phyloP scores from a whole-genome alignment of 2,797 vertebrate genomes.

The Hippocampus kuda region DNA sequence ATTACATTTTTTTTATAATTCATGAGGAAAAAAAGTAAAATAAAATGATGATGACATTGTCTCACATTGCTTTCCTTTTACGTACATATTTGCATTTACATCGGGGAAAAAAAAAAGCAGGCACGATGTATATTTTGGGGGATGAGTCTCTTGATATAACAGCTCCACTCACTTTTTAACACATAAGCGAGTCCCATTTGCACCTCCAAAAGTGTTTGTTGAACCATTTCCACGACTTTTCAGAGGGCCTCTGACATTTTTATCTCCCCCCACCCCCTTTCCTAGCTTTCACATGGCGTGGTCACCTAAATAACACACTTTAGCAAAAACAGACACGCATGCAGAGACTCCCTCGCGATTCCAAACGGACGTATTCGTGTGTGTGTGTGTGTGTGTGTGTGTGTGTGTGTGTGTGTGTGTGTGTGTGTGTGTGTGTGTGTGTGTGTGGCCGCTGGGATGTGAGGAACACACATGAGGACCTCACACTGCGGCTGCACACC shows the following conservation, averaged over 20 bases:
- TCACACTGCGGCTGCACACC: conserved; percentile 53
- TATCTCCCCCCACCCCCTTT: conserved; percentile 3
- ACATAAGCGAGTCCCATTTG: conserved; percentile 8
- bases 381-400: no score
- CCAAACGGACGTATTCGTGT: conserved; percentile 32
- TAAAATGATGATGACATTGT: background rate
- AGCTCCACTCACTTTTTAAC: background rate
- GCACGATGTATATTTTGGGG: background rate
- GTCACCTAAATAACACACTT: conserved; percentile 43
- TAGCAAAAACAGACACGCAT: conserved; percentile 36
- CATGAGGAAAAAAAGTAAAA: background rate
- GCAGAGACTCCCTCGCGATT: background rate
- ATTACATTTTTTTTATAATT: background rate
- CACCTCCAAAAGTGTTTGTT: conserved; percentile 6
- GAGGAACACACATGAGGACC: conserved; percentile 47
- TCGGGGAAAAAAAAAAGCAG: background rate
- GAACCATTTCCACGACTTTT: conserved; percentile 15
- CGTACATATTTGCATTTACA: background rate
- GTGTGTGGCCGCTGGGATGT: conserved; percentile 37
- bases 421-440: conserved; percentile 19
- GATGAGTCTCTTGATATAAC: background rate
- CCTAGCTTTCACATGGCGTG: conserved; percentile 38
- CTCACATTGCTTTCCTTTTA: background rate
- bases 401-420: no score
- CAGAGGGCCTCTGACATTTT: conserved; percentile 9